These are phyloP conservation scores for Daktulosphaira vitifoliae DNA, from an alignment of 1,140 invertebrate genomes.

Conservation along the genomic window DNA sequence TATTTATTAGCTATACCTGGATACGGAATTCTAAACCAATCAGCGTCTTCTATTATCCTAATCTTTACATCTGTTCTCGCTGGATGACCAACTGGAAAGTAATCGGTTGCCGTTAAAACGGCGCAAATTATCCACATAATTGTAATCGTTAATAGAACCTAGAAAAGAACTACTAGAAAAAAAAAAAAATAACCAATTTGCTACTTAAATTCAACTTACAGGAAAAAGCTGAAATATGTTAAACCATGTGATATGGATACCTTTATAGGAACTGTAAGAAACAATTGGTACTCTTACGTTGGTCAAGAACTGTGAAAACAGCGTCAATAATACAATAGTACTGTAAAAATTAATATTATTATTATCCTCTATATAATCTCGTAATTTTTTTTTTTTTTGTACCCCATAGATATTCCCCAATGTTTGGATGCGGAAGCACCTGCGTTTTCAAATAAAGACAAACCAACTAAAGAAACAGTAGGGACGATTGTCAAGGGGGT, in stretches of 20 bases:
- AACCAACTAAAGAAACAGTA: slow-evolving; percentile 67
- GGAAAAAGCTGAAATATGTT: slow-evolving; percentile 74
- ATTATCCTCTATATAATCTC: neutral
- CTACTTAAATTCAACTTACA: slow-evolving; percentile 46
- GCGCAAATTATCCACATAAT: slow-evolving; percentile 71
- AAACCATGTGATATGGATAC: slow-evolving; percentile 54
- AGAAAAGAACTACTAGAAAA: slow-evolving; percentile 29
- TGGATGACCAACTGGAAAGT: slow-evolving; percentile 57
- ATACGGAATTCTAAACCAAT: slow-evolving; percentile 79
- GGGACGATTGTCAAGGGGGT: slow-evolving; percentile 73
- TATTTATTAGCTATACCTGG: too few species aligned
- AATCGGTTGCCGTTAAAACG: slow-evolving; percentile 59
- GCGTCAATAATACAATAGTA: slow-evolving; percentile 66
- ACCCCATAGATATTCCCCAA: slow-evolving; percentile 72
- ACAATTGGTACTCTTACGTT: slow-evolving; percentile 58
- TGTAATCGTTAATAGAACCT: slow-evolving; percentile 71
- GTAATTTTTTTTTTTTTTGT: slow-evolving; percentile 39
- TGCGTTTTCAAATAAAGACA: slow-evolving; percentile 70
- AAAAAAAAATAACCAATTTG: neutral
- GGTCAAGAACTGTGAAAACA: slow-evolving; percentile 72
- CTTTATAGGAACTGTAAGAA: slow-evolving; percentile 51
- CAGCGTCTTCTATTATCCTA: slow-evolving; percentile 59
- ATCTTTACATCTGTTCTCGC: slow-evolving; percentile 70
- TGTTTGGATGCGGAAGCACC: slow-evolving; percentile 64
- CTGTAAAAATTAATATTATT: slow-evolving; percentile 48